Evolutionary conservation across 1,140 invertebrate genomes (phyloP).

Genomic region (Lasioglossum albipes): DNA sequence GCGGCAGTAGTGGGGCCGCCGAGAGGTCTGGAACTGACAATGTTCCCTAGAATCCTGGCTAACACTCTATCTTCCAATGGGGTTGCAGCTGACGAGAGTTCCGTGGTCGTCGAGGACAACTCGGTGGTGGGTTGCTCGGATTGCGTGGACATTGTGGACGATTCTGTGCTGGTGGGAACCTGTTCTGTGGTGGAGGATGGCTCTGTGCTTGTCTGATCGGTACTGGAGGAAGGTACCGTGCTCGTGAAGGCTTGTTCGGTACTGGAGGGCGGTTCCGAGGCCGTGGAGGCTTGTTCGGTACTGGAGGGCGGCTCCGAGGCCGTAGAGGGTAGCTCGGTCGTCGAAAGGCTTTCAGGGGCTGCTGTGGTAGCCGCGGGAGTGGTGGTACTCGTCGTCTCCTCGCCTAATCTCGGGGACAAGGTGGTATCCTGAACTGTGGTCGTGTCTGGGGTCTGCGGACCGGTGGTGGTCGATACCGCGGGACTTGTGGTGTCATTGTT

Average conservation of each 20-base stretch:
- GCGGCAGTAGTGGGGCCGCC: slow-evolving; percentile 7
- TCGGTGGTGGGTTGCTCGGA: slow-evolving; percentile 29
- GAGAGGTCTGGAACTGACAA: neutral
- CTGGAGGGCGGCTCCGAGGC: slow-evolving; percentile 12
- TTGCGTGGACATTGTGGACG: neutral
- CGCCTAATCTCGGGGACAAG: slow-evolving; percentile 39
- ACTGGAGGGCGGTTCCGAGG: neutral
- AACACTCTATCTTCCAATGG: too few species aligned
- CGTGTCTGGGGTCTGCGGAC: slow-evolving; percentile 60
- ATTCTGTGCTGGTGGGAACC: neutral
- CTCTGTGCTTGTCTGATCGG: neutral
- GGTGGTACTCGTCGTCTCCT: slow-evolving; percentile 37
- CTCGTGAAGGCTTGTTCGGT: slow-evolving; percentile 6
- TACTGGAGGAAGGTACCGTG: neutral
- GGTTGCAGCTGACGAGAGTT: slow-evolving; percentile 1
- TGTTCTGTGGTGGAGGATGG: slow-evolving; percentile 18
- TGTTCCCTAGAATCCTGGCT: neutral
- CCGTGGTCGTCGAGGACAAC: neutral
- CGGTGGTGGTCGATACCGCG: slow-evolving; percentile 51
- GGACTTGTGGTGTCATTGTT: slow-evolving; percentile 69
- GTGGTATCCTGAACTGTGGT: slow-evolving; percentile 57
- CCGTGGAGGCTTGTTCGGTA: neutral
- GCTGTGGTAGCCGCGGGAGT: slow-evolving; percentile 24
- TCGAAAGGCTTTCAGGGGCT: slow-evolving; percentile 34
- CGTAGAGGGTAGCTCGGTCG: slow-evolving; percentile 18